A percentile compares a stretch with the other conserved stretches of the same genome.
Conservation (phyloP, 2,888 invertebrate genomes). For the Oasisia sp. region DNA sequence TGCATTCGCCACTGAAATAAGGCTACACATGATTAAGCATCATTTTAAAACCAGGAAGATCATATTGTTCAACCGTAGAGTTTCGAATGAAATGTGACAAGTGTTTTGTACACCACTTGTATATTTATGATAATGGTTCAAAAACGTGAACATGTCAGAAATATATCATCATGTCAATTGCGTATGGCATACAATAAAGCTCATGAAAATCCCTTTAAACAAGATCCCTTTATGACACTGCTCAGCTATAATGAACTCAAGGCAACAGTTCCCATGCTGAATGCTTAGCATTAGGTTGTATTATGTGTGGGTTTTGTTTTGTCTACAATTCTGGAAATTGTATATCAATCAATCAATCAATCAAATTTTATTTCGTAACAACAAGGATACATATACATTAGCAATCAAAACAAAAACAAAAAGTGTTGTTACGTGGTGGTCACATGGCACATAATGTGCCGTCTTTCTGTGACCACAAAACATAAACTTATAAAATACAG, state of each 20-base stretch:
- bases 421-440: no score
- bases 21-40: neutral
- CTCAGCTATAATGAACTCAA: neutral
- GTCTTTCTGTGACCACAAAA: no score
- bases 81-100: neutral
- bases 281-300: neutral
- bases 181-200: no score
- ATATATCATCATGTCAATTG: no score
- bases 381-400: no score
- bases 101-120: neutral
- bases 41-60: neutral
- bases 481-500: no score
- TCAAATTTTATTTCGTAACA: no score
- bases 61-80: neutral
- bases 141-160: neutral
- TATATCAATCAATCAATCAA: no score
- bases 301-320: neutral
- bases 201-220: no score
- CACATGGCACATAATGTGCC: no score
- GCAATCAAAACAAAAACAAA: no score
- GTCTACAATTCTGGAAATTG: neutral
- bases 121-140: neutral
- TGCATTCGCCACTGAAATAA: neutral
- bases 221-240: no score
- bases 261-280: neutral